Percentiles rank a stretch among this genome's conserved stretches.
These are phyloP conservation scores for Taenaris catops DNA, from an alignment of 2,888 invertebrate species.

Conservation along the genomic window DNA sequence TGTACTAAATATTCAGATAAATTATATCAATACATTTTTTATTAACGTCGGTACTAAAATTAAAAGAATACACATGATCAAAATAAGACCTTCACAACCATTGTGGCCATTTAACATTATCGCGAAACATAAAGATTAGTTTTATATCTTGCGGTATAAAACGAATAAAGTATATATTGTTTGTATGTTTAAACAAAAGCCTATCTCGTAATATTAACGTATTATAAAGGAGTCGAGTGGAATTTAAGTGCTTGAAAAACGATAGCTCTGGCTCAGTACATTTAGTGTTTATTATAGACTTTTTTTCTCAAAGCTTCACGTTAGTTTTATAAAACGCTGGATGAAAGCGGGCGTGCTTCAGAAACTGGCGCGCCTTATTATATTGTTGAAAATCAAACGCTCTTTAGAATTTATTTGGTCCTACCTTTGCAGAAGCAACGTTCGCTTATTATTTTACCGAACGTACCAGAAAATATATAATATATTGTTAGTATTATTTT, in stretches of 20 bases:
- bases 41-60: no score
- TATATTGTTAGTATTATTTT: no score
- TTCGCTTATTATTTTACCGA: background rate
- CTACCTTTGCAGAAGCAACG: no score
- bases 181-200: background rate
- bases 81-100: no score
- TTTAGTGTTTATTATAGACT: constrained; percentile 8
- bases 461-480: no score
- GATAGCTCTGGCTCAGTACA: constrained; percentile 9
- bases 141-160: no score
- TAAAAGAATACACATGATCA: no score
- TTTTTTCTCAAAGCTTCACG: constrained; percentile 11
- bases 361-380: constrained; percentile 14
- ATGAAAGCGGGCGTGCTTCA: constrained; percentile 12
- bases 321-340: constrained; percentile 19
- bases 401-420: constrained; percentile 2
- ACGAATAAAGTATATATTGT: no score
- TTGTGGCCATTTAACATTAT: no score
- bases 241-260: background rate
- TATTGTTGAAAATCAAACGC: constrained; percentile 3
- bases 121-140: no score
- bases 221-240: background rate
- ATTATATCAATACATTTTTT: no score
- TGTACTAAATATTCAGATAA: no score
- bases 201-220: background rate